Conservation (phyloP, 2,888 invertebrate species). For the Siphlonurus alternatus region DNA sequence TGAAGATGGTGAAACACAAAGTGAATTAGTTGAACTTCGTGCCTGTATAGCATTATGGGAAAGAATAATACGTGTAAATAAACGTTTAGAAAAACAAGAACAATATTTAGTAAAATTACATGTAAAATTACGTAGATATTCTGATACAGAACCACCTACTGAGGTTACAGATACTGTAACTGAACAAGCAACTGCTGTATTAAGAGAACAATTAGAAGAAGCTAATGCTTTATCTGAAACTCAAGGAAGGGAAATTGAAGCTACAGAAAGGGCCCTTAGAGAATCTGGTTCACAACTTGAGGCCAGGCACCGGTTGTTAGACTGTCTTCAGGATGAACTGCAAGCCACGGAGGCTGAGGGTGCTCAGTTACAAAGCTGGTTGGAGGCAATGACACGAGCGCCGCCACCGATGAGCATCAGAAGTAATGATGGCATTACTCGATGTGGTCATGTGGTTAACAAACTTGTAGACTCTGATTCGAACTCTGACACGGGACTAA, state of each 20-base stretch:
- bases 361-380: conserved; percentile 2
- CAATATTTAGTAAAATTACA: conserved; percentile 50
- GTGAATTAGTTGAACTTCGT: conserved; percentile 25
- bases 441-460: conserved; percentile 3
- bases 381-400: conserved; percentile 1
- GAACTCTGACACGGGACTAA: conserved; percentile 32
- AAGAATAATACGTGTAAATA: conserved; percentile 53
- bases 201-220: conserved; percentile 23
- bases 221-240: conserved; percentile 19
- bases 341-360: conserved; percentile 8
- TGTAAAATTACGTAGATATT: conserved; percentile 41
- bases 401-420: conserved; percentile 2
- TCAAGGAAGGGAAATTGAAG: conserved; percentile 19
- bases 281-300: conserved; percentile 2
- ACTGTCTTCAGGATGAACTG: conserved; percentile 14
- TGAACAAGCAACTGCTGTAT: neutral
- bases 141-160: neutral
- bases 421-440: neutral
- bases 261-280: conserved; percentile 15
- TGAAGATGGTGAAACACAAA: neutral
- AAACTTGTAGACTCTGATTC: conserved; percentile 23
- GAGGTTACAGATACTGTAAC: neutral
- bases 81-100: conserved; percentile 54
- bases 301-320: conserved; percentile 13
- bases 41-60: conserved; percentile 56